Base-by-base conservation (phyloP, 2,888 invertebrate genomes). In the Cheilosia variabilis region DNA sequence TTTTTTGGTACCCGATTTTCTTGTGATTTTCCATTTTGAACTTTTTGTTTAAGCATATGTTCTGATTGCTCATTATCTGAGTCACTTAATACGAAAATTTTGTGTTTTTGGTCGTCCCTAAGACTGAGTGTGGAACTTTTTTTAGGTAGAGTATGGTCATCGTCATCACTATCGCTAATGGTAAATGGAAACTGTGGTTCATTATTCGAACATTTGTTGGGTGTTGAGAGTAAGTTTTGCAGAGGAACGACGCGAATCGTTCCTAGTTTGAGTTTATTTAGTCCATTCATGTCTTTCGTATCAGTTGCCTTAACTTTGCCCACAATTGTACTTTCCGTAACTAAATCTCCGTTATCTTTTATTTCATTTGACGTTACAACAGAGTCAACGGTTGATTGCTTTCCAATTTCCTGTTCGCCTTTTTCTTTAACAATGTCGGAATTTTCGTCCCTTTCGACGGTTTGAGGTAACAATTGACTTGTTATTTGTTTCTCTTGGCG, bases 231-330 rank as follows among this genome's bases (percentile, higher is more conserved):
- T 53, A 86, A 58, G 6, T 66, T 81, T 66, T 76, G 58, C 17
- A 86, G 24, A 4, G 84, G 84, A 17, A 86, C 84, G 0, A 86
- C 47, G n/a, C 84, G 80, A 22, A 86, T 86, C 15, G 27, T 41
- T 9, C 81, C 75, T 19, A n/a, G 47, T 37, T 71, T 83, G 4
- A 37, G 1, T 13, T 37, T 37, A 37, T 37, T 37, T 37, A 37
- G 37, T 37, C 37, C 37, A 37, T 37, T 37, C 37, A 37, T 37
- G 13, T 13, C 37, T 37, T 4, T 4, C 1, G 37, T 3, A 13
- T 10, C 10, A 34, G 10, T 10, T 34, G 9, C 10, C 3, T 10
- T 10, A 34, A 2, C 2, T 34, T 9, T 10, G 7, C 2, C 10
- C 34, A 0, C 34, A 10, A 9, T 34, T 34, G 34, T 34, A 10